phyloP scores from a whole-genome alignment of 2,113 vertebrate species.

The Chaetodon trifascialis region DNA sequence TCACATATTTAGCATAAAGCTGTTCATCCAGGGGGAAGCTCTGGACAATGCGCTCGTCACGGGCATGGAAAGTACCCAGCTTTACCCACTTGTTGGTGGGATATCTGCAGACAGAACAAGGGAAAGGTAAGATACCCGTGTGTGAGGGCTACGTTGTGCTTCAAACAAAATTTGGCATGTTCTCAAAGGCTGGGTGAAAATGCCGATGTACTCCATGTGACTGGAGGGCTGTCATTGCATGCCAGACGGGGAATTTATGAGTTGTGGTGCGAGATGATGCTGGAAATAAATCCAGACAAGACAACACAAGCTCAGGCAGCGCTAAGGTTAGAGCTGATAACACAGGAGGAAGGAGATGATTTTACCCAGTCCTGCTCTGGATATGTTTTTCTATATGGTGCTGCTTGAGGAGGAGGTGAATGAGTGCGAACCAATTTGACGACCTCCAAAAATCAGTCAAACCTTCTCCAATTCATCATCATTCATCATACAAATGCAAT shows the following conservation, averaged over 20 bases:
- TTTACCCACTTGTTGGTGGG: constrained; percentile 99
- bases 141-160: background rate
- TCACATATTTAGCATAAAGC: constrained; percentile 99
- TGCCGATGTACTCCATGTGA: background rate
- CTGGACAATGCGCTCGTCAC: constrained; percentile 97
- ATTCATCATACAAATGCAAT: background rate
- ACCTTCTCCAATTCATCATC: background rate
- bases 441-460: background rate
- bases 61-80: constrained; percentile 96
- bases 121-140: background rate
- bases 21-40: constrained; percentile 98
- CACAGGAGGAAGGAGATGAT: background rate
- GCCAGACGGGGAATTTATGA: constrained; percentile 17
- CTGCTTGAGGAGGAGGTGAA: background rate
- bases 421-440: background rate
- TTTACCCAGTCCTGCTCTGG: fast-evolving
- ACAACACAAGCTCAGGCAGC: background rate
- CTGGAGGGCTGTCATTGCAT: background rate
- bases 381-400: background rate
- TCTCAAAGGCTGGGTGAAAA: constrained; percentile 30
- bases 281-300: constrained; percentile 10
- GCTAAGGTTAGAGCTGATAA: constrained; percentile 18
- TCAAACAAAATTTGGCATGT: background rate
- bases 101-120: constrained; percentile 85
- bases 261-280: background rate